Percentiles rank a stretch among this genome's conserved stretches.
Evolutionary conservation across 2,888 invertebrate species (phyloP).

Genomic region (Dimorphilus gyrociliatus): DNA sequence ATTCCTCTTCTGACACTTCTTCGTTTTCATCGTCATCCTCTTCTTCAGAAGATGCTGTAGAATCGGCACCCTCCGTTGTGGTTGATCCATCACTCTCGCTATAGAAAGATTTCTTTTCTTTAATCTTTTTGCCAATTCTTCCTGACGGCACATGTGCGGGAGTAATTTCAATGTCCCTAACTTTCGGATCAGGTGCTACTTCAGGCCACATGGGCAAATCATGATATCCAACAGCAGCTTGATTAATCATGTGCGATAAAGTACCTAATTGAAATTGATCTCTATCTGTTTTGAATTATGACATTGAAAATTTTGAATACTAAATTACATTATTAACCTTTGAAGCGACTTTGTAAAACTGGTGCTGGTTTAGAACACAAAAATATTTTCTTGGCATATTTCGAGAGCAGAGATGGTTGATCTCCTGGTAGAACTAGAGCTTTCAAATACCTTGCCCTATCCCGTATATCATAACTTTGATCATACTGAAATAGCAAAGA

Average conservation of each 20-base stretch:
- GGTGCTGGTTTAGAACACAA: slow-evolving; percentile 85
- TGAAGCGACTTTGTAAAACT: slow-evolving; percentile 53
- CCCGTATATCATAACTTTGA: slow-evolving; percentile 90
- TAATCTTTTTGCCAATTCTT: slow-evolving; percentile 7
- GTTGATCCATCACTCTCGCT: slow-evolving; percentile 46
- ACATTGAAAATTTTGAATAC: not conserved
- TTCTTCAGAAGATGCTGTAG: no score
- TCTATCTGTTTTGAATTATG: slow-evolving; percentile 44
- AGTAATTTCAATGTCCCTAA: slow-evolving; percentile 52
- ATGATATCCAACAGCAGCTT: slow-evolving; percentile 68
- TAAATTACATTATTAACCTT: slow-evolving; percentile 29
- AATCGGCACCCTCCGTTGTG: no score
- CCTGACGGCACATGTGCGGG: no score
- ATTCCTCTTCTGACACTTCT: slow-evolving; percentile 6
- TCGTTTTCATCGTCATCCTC: not conserved
- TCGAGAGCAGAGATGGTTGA: slow-evolving; percentile 43
- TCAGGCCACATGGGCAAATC: slow-evolving; percentile 69
- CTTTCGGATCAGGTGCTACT: slow-evolving; percentile 53
- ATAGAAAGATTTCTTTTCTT: slow-evolving; percentile 48
- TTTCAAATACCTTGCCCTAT: slow-evolving; percentile 73
- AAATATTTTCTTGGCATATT: slow-evolving; percentile 65
- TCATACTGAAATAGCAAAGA: no score
- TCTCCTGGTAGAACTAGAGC: slow-evolving; percentile 55
- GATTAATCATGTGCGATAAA: slow-evolving; percentile 79
- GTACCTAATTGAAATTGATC: slow-evolving; percentile 82